phyloP scores from a whole-genome alignment of 2,113 vertebrate species.

The Artemisiospiza belli region DNA sequence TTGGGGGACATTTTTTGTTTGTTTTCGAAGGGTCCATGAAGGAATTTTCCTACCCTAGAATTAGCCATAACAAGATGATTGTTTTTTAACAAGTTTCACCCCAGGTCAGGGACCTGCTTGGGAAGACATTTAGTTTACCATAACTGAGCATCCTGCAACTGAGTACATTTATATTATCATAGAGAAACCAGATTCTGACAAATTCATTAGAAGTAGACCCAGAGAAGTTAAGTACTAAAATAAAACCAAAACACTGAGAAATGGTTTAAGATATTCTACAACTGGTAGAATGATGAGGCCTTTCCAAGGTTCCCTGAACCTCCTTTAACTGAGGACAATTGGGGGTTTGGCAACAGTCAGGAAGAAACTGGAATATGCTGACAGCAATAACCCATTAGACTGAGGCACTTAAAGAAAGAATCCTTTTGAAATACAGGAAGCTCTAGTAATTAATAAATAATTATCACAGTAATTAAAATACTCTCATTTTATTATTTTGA shows the following conservation, averaged over 20 bases:
- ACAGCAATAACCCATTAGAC: not conserved
- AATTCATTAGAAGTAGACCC: not conserved
- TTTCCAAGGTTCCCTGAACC: not conserved
- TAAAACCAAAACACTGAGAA: not conserved
- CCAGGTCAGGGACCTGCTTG: not conserved
- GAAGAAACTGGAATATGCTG: not conserved
- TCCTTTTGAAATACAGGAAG: not conserved
- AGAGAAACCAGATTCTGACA: not conserved
- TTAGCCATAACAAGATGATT: not conserved
- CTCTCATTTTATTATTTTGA: not conserved
- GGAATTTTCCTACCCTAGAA: not conserved
- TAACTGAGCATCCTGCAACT: not conserved
- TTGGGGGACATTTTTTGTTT: not conserved
- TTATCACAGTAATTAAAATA: not conserved
- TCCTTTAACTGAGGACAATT: not conserved
- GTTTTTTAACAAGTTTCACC: not conserved
- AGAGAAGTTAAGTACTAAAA: not conserved
- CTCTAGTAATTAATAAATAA: not conserved
- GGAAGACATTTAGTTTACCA: not conserved
- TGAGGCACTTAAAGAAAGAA: not conserved
- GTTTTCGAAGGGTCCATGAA: not conserved
- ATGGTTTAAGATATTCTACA: not conserved
- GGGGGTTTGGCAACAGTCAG: not conserved
- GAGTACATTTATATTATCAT: rapidly evolving
- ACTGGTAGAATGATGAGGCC: not conserved